phyloP scores from a whole-genome alignment of 2,113 vertebrate genomes.

The Colistium nudipinnis region DNA sequence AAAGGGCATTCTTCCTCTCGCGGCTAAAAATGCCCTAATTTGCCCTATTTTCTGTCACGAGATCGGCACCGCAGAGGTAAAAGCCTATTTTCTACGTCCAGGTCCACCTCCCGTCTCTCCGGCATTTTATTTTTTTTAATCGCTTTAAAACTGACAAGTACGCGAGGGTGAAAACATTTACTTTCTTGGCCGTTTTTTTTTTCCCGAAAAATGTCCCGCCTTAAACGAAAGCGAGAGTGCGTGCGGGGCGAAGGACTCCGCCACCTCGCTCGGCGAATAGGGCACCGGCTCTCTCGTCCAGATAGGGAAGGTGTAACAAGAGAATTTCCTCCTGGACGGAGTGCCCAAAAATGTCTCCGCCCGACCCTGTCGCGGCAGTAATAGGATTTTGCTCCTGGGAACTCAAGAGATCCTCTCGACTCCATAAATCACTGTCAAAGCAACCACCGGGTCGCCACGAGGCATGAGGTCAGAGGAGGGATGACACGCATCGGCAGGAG shows the following conservation, averaged over 20 bases:
- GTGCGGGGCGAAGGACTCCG: neutral
- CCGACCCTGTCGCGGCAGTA: constrained; percentile 57
- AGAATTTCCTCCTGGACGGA: constrained; percentile 49
- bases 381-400: constrained; percentile 76
- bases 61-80: no score
- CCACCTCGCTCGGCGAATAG: constrained; percentile 18
- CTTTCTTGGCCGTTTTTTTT: no score
- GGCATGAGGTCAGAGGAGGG: constrained; percentile 30
- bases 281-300: constrained; percentile 22
- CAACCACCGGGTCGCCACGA: constrained; percentile 63
- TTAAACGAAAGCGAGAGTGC: constrained; percentile 18
- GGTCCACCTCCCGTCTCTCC: no score
- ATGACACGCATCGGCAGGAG: constrained; percentile 24
- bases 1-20: no score
- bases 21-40: no score
- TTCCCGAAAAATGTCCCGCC: no score
- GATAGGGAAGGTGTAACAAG: constrained; percentile 44
- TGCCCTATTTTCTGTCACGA: no score
- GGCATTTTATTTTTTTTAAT: no score
- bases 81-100: no score
- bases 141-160: no score
- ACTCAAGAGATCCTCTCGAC: constrained; percentile 58
- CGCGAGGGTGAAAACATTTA: no score
- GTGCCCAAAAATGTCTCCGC: constrained; percentile 55
- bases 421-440: constrained; percentile 73